Conservation (phyloP, 1,140 invertebrate genomes). For the Chelonus insularis region DNA sequence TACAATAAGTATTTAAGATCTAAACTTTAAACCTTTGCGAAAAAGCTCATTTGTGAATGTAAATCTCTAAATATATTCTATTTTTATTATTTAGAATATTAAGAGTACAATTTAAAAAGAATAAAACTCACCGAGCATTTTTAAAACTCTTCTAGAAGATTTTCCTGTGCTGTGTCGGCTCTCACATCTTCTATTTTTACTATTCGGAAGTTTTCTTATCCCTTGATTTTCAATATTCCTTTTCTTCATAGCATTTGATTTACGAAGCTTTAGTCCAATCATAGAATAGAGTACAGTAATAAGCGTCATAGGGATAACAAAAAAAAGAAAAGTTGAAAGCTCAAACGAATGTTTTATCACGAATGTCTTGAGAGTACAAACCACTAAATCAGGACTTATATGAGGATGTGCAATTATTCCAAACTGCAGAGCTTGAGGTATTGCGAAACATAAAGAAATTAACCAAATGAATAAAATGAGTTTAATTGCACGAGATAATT, state of each 20-base stretch:
- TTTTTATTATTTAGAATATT: neutral
- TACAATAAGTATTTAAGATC: too few relatives aligned
- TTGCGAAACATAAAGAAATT: constrained; percentile 71
- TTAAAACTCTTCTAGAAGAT: constrained; percentile 65
- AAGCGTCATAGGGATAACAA: constrained; percentile 81
- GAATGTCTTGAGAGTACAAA: constrained; percentile 65
- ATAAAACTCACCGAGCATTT: constrained; percentile 68
- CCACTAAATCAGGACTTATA: constrained; percentile 54
- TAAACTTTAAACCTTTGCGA: too few relatives aligned
- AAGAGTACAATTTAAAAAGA: neutral
- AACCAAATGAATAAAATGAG: constrained; percentile 74
- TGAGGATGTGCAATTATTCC: constrained; percentile 63
- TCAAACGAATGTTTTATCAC: constrained; percentile 77
- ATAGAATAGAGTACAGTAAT: constrained; percentile 82
- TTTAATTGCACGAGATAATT: constrained; percentile 71
- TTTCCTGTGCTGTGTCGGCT: constrained; percentile 45
- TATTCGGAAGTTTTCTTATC: constrained; percentile 18
- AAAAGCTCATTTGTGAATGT: neutral
- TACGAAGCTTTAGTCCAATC: constrained; percentile 76
- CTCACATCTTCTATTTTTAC: constrained; percentile 31
- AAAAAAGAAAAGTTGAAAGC: constrained; percentile 84
- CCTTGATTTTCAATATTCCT: constrained; percentile 34
- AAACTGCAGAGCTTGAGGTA: constrained; percentile 79
- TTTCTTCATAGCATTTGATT: constrained; percentile 64
- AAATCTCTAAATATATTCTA: neutral